Evolutionary conservation across 1,140 invertebrate species (phyloP), one percentile per base, ranked within the genome.

Genomic region (Trissolcus basalis): DNA sequence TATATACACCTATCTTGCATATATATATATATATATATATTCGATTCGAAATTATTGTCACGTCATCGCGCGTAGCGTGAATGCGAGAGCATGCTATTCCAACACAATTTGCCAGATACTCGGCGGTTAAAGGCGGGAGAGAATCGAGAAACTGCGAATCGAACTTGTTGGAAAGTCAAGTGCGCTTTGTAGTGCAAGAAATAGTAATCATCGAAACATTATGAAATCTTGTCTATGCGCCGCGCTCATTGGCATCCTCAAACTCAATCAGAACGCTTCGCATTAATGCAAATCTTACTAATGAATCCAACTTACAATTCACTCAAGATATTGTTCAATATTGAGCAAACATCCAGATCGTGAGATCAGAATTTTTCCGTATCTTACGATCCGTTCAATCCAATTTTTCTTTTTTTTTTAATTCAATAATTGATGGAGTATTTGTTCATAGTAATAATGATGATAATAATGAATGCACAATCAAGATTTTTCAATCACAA

Each of bases 41-140:
- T 27, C 19, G 19, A 27, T 27, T 27, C 19, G 6, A 27, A 27
- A 27, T 27, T 27, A 27, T 27, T 6, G 19, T 27, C 19, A 27
- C 19, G 19, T 27, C 19, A 27, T 3, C 19, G 19, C 19, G 19
- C 19, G 19, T 27, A 27, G 19, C 19, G 19, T 27, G 19, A 27
- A 27, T 27, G 19, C 19, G 19, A 1, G 19, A 27, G 36, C n/a
- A 39, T 39, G 36, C 36, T 4, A 39, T 39, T 39, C n/a, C 36
- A 75, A 75, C 58, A 49, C 59, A 75, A 64, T 69, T 75, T 36
- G 11, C 27, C 12, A 19, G 55, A 60, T 76, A 69, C 47, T 69
- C 64, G 55, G 59, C 69, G 11, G 56, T 35, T 35, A 13, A 75
- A 32, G 48, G 14, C 55, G 33, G 11, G 43, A 47, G 54, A 43